Base-by-base conservation (phyloP, 2,797 vertebrate genomes). In the Sylvia borin region DNA sequence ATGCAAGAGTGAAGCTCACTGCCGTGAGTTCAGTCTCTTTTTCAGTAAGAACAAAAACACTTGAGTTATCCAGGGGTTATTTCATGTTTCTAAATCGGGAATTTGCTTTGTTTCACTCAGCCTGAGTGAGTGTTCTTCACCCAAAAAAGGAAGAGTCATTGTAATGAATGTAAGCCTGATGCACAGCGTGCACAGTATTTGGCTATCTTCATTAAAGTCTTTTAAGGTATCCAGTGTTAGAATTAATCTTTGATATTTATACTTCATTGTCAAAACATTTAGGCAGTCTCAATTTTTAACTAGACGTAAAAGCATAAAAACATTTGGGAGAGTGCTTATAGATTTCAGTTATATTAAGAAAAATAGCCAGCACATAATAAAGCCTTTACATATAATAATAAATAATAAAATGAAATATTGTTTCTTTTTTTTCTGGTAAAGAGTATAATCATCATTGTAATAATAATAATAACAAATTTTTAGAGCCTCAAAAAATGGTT, bases 81-180 rank as follows among this genome's bases (percentile, higher is more conserved):
- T 95, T 91, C 80, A 36, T 92, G 94, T 68, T 97, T 96, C 97
- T 97, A 96, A 96, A 96, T 96, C 87, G 74, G 96, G 95, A 95
- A 92, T 86, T 68, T 85, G 14, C 27, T 95, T 93, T 78, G 81
- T 79, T 89, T 93, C 32, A 22, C 67, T 90, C 50, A 19, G 47
- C 67, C 64, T 68, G 91, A 89, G 85, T 61, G 51, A 87, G 26
- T 95, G 38, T 61, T 88, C 90, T 86, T 85, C 84, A 91, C 81
- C 93, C 95, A 90, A 95, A 97, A 96, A 96, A 96, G 95, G 94
- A 91, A 97, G 73, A 36, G 61, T 60, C 16, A 84, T 13, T 81
- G 34, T 26, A 77, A 57, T 75, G 81, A 90, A 53, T 3, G 2
- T 62, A 84, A 78, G 36, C 29, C 15, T 85, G 83, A 77, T 55